Percentiles rank a stretch among this genome's conserved stretches.
Conservation (phyloP, 92 coral and sea anemone species). For the Epizoanthus ramosus region DNA sequence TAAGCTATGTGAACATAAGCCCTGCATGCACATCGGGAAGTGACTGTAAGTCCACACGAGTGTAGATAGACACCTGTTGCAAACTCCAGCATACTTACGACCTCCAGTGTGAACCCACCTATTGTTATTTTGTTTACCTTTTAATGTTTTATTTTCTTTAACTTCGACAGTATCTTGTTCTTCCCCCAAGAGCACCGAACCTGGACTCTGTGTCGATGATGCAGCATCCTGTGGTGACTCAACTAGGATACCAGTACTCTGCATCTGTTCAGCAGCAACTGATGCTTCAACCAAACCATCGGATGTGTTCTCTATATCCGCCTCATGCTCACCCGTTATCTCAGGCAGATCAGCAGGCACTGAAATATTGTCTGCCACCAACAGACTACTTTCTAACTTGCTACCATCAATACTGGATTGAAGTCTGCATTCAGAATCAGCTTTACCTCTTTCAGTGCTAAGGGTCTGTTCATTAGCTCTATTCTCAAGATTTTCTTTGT, state of each 20-base stretch:
- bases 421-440: not conserved
- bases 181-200: constrained; percentile 5
- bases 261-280: constrained; percentile 1
- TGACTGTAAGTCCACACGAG: no score
- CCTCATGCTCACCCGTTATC: not conserved
- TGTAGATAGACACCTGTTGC: no score
- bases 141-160: constrained; percentile 20
- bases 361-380: constrained; percentile 5
- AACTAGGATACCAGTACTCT: not conserved
- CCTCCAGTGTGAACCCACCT: not conserved
- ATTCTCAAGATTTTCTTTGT: not conserved
- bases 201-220: not conserved
- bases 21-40: no score
- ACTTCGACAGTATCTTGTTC: constrained; percentile 1
- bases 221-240: not conserved
- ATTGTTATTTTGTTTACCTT: not conserved
- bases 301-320: not conserved
- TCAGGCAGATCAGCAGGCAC: constrained; percentile 33
- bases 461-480: not conserved
- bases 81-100: no score
- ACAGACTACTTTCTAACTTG: not conserved
- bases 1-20: no score
- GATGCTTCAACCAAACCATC: not conserved
- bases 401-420: not conserved
- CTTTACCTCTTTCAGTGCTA: not conserved